phyloP scores from a whole-genome alignment of 2,113 vertebrate species.

The Mobula birostris region DNA sequence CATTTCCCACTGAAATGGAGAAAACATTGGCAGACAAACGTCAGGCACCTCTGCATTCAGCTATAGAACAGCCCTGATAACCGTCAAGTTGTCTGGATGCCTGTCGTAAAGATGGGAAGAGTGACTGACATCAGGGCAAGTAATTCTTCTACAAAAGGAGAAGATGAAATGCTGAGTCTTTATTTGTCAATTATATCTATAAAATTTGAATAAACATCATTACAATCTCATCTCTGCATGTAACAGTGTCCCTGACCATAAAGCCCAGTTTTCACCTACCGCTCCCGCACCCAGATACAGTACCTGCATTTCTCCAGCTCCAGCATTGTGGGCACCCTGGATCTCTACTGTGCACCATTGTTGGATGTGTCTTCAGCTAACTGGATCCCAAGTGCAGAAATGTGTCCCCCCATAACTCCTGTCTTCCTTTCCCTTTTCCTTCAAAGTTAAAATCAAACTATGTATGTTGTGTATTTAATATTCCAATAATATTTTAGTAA shows the following conservation, averaged over 20 bases:
- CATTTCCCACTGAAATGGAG: constrained; percentile 26
- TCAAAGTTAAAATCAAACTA: too few relatives aligned
- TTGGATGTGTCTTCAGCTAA: not conserved
- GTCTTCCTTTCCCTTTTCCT: too few relatives aligned
- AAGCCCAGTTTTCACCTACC: too few relatives aligned
- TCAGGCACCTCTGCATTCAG: not conserved
- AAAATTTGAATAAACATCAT: not conserved
- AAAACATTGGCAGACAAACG: not conserved
- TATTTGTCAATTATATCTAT: not conserved
- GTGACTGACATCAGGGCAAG: not conserved
- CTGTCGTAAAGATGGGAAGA: not conserved
- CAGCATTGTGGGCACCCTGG: not conserved
- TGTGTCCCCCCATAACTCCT: not conserved
- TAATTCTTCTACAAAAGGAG: constrained; percentile 7
- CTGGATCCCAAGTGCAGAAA: too few relatives aligned
- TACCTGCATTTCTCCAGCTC: not conserved
- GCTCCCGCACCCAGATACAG: not conserved
- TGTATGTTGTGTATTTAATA: too few relatives aligned
- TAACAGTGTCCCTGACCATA: not conserved
- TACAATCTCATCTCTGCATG: not conserved
- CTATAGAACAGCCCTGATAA: not conserved
- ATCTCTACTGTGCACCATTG: not conserved
- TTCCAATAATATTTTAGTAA: too few relatives aligned
- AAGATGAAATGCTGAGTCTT: not conserved
- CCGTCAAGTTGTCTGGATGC: not conserved